Conservation (phyloP, 1,140 invertebrate genomes). For the Lordiphosa mommai region DNA sequence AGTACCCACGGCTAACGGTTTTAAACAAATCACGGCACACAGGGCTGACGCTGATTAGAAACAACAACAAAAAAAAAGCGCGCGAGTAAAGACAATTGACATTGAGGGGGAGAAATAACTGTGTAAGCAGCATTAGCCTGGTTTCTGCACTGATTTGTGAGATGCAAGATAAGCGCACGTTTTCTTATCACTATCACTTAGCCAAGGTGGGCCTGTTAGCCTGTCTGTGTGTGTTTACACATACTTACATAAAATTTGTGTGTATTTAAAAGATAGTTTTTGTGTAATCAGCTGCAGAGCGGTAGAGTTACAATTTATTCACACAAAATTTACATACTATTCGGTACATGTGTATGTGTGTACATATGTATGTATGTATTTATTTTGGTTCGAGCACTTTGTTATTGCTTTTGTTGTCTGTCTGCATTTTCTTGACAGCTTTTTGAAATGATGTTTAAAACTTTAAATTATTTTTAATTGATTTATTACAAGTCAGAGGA, state of each 20-base stretch:
- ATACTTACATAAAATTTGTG: conserved; percentile 44
- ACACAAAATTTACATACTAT: conserved; percentile 33
- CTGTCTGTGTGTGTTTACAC: conserved; percentile 30
- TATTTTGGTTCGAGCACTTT: conserved; percentile 71
- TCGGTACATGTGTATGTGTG: conserved; percentile 8
- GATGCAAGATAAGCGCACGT: conserved; percentile 43
- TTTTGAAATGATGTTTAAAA: neutral
- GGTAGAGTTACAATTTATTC: conserved; percentile 12
- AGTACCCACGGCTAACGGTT: conserved; percentile 36
- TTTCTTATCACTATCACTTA: conserved; percentile 44
- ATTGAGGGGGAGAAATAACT: conserved; percentile 19
- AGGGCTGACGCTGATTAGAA: conserved; percentile 40
- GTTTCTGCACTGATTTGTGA: conserved; percentile 6
- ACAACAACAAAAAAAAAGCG: conserved; percentile 19
- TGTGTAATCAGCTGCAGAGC: conserved; percentile 43
- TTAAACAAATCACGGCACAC: conserved; percentile 42
- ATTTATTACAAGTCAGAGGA: too few species aligned
- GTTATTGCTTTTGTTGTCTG: conserved; percentile 69
- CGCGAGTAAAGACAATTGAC: conserved; percentile 28
- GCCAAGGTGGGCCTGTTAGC: conserved; percentile 41
- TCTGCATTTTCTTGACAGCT: conserved; percentile 34
- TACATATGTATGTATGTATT: conserved; percentile 38
- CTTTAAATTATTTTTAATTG: neutral
- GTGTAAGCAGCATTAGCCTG: conserved; percentile 18
- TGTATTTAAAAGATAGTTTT: conserved; percentile 36